A percentile compares a stretch with the other conserved stretches of the same genome.
phyloP scores from a whole-genome alignment of 1,140 invertebrate species.

The Diabrotica virgifera region DNA sequence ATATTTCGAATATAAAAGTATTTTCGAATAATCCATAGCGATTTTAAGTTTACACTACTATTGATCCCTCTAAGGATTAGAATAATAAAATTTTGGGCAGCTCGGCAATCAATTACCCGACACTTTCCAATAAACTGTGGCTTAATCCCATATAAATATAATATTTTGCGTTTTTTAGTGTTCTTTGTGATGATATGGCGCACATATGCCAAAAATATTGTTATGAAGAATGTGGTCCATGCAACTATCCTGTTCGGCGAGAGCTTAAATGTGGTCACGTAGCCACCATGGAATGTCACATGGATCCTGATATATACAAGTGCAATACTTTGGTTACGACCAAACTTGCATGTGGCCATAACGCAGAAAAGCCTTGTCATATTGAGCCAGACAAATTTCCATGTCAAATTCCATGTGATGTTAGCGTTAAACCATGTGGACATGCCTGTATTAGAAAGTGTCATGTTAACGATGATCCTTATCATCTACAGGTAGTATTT shows the following conservation, averaged over 20 bases:
- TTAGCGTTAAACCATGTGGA: conserved; percentile 51
- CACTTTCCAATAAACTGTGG: no score
- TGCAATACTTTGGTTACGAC: conserved; percentile 44
- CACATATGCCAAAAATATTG: conserved; percentile 54
- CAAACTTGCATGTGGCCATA: conserved; percentile 52
- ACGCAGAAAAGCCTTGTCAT: conserved; percentile 48
- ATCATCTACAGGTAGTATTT: conserved; percentile 47
- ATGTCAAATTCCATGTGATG: conserved; percentile 49
- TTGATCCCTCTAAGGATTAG: no score
- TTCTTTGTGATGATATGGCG: conserved; percentile 46
- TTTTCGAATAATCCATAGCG: no score
- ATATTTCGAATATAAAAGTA: no score
- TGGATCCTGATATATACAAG: conserved; percentile 40
- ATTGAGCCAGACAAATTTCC: conserved; percentile 37
- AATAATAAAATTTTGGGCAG: no score
- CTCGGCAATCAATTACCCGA: no score
- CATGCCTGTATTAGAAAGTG: conserved; percentile 51
- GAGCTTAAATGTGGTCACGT: conserved; percentile 52
- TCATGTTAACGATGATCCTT: conserved; percentile 52
- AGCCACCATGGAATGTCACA: conserved; percentile 45
- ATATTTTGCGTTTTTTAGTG: conserved; percentile 17
- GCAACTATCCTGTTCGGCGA: conserved; percentile 46
- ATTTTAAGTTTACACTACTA: no score
- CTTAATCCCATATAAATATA: not conserved
- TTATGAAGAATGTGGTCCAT: conserved; percentile 49